phyloP scores from a whole-genome alignment of 2,113 vertebrate genomes.

The Orcinus orca region DNA sequence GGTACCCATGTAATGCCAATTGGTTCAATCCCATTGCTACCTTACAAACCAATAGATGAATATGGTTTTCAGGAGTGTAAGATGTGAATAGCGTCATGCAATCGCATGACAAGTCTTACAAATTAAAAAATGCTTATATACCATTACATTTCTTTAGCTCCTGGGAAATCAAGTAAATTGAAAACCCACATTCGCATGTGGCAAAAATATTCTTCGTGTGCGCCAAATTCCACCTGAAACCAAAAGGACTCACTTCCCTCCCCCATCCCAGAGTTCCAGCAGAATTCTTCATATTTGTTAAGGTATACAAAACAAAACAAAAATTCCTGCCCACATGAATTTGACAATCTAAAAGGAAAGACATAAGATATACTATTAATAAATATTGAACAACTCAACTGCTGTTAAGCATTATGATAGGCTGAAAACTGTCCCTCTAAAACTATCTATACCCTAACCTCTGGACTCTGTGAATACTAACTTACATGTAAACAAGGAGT shows the following conservation, averaged over 20 bases:
- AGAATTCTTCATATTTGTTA: neutral
- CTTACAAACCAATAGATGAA: constrained; percentile 31
- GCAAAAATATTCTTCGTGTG: neutral
- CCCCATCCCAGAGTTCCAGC: neutral
- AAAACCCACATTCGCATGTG: neutral
- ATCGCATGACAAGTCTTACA: neutral
- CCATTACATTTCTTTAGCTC: constrained; percentile 41
- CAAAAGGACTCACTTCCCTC: neutral
- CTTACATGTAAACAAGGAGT: neutral
- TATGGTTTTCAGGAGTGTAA: neutral
- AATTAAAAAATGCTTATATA: constrained; percentile 49
- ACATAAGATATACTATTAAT: neutral
- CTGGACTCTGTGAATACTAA: neutral
- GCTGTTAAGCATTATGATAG: neutral
- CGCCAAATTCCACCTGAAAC: neutral
- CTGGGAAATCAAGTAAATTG: constrained; percentile 53
- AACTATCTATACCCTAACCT: neutral
- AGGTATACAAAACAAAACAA: neutral
- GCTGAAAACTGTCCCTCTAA: neutral
- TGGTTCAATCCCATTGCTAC: constrained; percentile 33
- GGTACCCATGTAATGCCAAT: neutral
- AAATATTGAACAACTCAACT: neutral
- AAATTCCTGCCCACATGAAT: neutral
- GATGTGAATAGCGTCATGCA: neutral
- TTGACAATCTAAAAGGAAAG: neutral